A percentile compares a stretch with the other conserved stretches of the same genome.
Conservation (phyloP, 1,140 invertebrate species). For the Mactra quadrangularis region DNA sequence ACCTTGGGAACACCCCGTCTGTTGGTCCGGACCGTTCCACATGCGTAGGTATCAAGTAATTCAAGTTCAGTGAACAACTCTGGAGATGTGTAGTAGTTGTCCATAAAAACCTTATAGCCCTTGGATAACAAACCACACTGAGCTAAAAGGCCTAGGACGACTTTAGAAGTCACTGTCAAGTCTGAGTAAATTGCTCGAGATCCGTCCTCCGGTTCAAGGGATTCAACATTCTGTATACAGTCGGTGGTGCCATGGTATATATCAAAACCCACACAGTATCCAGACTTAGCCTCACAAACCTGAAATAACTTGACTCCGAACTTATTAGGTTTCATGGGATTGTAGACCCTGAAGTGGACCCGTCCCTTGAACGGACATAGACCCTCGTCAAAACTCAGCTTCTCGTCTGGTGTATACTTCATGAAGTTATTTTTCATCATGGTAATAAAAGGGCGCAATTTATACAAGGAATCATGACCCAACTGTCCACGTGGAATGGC, state of each 20-base stretch:
- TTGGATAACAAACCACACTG: slow-evolving; percentile 2
- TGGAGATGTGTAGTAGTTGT: slow-evolving; percentile 65
- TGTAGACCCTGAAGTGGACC: neutral
- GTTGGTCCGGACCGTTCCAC: slow-evolving; percentile 59
- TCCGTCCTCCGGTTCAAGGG: neutral
- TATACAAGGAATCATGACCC: slow-evolving; percentile 36
- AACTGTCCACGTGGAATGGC: neutral
- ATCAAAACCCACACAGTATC: neutral
- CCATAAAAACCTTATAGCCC: slow-evolving; percentile 33
- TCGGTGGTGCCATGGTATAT: slow-evolving; percentile 4
- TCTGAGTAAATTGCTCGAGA: neutral
- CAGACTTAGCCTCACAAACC: slow-evolving; percentile 1
- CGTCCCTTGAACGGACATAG: slow-evolving; percentile 53
- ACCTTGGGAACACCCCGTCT: slow-evolving; percentile 56
- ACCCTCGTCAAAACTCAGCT: slow-evolving; percentile 44
- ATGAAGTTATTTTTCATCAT: neutral
- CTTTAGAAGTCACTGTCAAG: neutral
- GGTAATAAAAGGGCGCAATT: slow-evolving; percentile 38
- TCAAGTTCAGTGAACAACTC: slow-evolving; percentile 48
- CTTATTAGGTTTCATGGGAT: neutral
- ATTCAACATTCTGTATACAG: neutral
- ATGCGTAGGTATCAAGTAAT: slow-evolving; percentile 22
- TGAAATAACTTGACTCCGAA: slow-evolving; percentile 2
- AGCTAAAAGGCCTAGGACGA: neutral
- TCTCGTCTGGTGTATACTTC: slow-evolving; percentile 19